These are phyloP conservation scores for Scylla paramamosain DNA, from an alignment of 1,140 invertebrate species.

Conservation along the genomic window DNA sequence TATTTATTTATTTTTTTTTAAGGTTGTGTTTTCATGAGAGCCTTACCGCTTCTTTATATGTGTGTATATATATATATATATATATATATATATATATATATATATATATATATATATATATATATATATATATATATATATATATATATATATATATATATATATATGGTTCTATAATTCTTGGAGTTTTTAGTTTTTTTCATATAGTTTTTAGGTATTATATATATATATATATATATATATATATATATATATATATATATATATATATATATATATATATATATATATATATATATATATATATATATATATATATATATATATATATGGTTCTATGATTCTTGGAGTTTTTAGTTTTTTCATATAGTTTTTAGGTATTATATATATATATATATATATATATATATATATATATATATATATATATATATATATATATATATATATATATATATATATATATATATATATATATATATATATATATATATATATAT, in stretches of 20 bases:
- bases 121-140: slow-evolving; percentile 26
- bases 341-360: background rate
- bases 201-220: background rate
- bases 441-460: slow-evolving; percentile 26
- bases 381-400: slow-evolving; percentile 12
- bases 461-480: slow-evolving; percentile 26
- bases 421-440: slow-evolving; percentile 26
- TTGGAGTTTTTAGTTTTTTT: background rate
- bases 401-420: slow-evolving; percentile 11
- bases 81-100: slow-evolving; percentile 26
- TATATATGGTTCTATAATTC: background rate
- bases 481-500: slow-evolving; percentile 26
- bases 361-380: background rate
- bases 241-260: slow-evolving; percentile 11
- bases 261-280: slow-evolving; percentile 11
- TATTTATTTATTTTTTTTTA: too few species aligned
- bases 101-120: slow-evolving; percentile 26
- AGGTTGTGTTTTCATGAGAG: too few species aligned
- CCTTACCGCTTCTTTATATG: background rate
- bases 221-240: slow-evolving; percentile 12
- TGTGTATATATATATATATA: slow-evolving; percentile 17
- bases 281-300: slow-evolving; percentile 11
- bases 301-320: slow-evolving; percentile 1
- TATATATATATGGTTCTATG: background rate
- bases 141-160: slow-evolving; percentile 26